phyloP scores from a whole-genome alignment of 2,113 vertebrate genomes.

The Dryoscopus gambensis region DNA sequence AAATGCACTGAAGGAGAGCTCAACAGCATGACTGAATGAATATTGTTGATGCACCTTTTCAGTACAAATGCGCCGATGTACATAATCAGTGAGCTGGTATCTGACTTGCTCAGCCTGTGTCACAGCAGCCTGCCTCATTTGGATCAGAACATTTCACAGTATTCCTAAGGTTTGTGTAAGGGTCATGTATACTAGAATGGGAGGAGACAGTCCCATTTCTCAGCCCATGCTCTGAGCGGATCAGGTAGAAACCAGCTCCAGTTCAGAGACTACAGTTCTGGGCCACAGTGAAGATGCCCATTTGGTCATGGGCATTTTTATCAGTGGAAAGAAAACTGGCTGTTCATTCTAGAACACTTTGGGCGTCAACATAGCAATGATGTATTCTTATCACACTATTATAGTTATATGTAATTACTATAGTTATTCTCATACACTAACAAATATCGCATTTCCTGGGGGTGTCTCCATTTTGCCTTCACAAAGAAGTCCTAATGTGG shows the following conservation, averaged over 20 bases:
- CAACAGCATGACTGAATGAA: not conserved
- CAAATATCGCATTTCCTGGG: not conserved
- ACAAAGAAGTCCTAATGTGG: not conserved
- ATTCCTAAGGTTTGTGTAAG: not conserved
- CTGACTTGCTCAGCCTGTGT: not conserved
- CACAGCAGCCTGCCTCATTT: not conserved
- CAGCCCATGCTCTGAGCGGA: not conserved
- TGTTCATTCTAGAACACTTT: not conserved
- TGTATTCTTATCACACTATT: too few species aligned
- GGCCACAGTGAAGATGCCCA: not conserved
- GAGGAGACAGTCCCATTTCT: not conserved
- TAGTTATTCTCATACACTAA: not conserved
- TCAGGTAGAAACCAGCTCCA: not conserved
- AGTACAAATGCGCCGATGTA: fast-evolving
- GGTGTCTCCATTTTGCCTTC: not conserved
- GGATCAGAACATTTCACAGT: not conserved
- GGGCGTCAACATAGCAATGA: not conserved
- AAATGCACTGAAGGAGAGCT: not conserved
- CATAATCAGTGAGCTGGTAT: not conserved
- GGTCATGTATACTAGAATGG: not conserved
- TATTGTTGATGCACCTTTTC: not conserved
- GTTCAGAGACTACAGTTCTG: not conserved
- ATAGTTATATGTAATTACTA: too few species aligned
- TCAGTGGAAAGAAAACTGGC: not conserved
- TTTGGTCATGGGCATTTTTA: not conserved